phyloP scores from a whole-genome alignment of 2,888 invertebrate species.

The Cephus runcator region DNA sequence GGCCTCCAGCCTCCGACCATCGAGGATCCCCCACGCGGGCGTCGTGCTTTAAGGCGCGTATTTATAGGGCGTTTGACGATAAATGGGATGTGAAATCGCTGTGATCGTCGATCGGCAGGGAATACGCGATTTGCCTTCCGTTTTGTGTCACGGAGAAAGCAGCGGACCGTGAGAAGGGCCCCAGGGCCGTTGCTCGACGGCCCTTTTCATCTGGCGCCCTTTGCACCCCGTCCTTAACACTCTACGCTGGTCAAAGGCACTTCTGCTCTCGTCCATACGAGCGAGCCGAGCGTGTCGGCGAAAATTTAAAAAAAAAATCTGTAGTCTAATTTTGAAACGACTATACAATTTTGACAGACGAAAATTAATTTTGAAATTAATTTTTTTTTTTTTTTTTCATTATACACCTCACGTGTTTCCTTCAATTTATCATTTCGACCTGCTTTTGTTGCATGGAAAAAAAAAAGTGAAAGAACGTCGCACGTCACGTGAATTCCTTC shows the following conservation, averaged over 20 bases:
- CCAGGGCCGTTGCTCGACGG: not conserved
- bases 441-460: not conserved
- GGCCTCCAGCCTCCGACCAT: not conserved
- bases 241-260: not conserved
- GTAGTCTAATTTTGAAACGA: not conserved
- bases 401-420: not conserved
- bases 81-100: conserved; percentile 23
- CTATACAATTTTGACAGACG: not conserved
- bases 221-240: not conserved
- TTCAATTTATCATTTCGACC: not conserved
- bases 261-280: not conserved
- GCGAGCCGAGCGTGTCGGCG: not conserved
- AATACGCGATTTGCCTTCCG: not conserved
- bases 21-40: not conserved
- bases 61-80: conserved; percentile 21
- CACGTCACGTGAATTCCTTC: not conserved
- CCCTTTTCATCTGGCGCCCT: not conserved
- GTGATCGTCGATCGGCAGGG: conserved; percentile 14
- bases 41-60: conserved; percentile 3
- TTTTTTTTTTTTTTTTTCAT: not conserved
- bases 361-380: not conserved
- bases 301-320: not conserved
- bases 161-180: not conserved
- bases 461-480: not conserved
- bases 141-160: conserved; percentile 3